Conservation (phyloP, 2,888 invertebrate species). For the Drosophila tripunctata region DNA sequence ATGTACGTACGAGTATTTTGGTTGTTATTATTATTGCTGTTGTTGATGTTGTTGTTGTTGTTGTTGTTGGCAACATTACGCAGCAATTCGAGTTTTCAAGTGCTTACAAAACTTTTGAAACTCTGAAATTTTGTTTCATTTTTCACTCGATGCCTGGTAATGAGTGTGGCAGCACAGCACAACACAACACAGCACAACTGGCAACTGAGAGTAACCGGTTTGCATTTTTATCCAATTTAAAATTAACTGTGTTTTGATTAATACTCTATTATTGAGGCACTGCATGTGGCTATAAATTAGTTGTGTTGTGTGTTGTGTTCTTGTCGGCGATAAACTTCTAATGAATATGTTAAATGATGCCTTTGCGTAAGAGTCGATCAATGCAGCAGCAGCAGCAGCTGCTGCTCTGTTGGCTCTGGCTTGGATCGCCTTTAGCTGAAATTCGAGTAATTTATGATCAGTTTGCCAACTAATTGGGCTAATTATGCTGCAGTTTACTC, state of each 20-base stretch:
- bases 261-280: constrained; percentile 70
- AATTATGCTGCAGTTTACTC: constrained; percentile 59
- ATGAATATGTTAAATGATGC: constrained; percentile 62
- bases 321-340: constrained; percentile 55
- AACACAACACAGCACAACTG: not conserved
- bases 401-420: constrained; percentile 10
- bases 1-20: constrained; percentile 5
- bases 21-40: constrained; percentile 23
- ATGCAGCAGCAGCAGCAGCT: constrained; percentile 20
- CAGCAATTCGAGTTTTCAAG: constrained; percentile 73
- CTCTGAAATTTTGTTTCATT: constrained; percentile 68
- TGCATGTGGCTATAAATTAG: constrained; percentile 65
- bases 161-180: constrained; percentile 34
- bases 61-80: constrained; percentile 59
- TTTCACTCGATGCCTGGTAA: constrained; percentile 41
- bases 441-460: constrained; percentile 71
- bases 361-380: not conserved
- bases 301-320: constrained; percentile 12
- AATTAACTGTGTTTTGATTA: constrained; percentile 78
- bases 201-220: constrained; percentile 55
- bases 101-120: constrained; percentile 57
- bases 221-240: constrained; percentile 63
- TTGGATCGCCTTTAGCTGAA: constrained; percentile 49
- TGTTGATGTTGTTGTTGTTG: constrained; percentile 23
- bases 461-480: constrained; percentile 71